Percentiles rank a stretch among this genome's conserved stretches.
These are phyloP conservation scores for Drosophila miranda DNA, from an alignment of 1,140 invertebrate genomes.

Conservation along the genomic window DNA sequence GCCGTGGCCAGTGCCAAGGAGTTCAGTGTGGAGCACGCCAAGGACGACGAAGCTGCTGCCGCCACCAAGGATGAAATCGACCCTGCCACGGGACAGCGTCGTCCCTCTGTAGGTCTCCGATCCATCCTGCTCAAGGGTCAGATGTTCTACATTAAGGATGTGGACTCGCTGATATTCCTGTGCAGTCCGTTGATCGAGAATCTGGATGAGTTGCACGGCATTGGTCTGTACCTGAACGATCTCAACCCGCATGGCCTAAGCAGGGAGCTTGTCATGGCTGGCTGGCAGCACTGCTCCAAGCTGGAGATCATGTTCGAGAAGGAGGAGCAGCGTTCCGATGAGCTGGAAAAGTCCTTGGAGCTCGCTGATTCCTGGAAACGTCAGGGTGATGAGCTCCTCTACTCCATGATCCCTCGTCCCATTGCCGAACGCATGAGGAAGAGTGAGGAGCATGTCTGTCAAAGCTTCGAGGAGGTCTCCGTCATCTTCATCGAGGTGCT, in stretches of 20 bases:
- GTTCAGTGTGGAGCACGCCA: slow-evolving; percentile 55
- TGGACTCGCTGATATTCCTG: slow-evolving; percentile 90
- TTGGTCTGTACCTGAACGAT: slow-evolving; percentile 92
- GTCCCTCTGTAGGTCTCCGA: slow-evolving; percentile 87
- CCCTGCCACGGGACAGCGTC: slow-evolving; percentile 82
- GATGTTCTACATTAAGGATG: slow-evolving; percentile 91
- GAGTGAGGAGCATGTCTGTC: slow-evolving; percentile 90
- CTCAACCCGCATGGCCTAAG: slow-evolving; percentile 93
- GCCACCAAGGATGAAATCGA: slow-evolving; percentile 46
- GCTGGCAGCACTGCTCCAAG: slow-evolving; percentile 94
- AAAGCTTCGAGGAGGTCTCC: slow-evolving; percentile 84
- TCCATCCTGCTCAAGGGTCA: slow-evolving; percentile 91
- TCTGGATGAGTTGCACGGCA: slow-evolving; percentile 90
- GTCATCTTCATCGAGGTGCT: slow-evolving; percentile 84
- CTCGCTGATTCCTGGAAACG: slow-evolving; percentile 92
- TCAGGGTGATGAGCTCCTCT: slow-evolving; percentile 92
- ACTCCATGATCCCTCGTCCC: slow-evolving; percentile 94
- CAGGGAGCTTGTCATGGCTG: slow-evolving; percentile 91
- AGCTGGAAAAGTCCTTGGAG: slow-evolving; percentile 88
- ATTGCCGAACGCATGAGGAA: slow-evolving; percentile 86
- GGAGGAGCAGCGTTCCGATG: slow-evolving; percentile 88
- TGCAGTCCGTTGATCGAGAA: slow-evolving; percentile 94
- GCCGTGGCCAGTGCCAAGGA: slow-evolving; percentile 56
- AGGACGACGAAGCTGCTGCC: slow-evolving; percentile 40
- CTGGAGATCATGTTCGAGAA: slow-evolving; percentile 92